Evolutionary conservation across 1,140 invertebrate species (phyloP), one percentile per base, ranked within the genome.

Genomic region (Drosophila tani): DNA sequence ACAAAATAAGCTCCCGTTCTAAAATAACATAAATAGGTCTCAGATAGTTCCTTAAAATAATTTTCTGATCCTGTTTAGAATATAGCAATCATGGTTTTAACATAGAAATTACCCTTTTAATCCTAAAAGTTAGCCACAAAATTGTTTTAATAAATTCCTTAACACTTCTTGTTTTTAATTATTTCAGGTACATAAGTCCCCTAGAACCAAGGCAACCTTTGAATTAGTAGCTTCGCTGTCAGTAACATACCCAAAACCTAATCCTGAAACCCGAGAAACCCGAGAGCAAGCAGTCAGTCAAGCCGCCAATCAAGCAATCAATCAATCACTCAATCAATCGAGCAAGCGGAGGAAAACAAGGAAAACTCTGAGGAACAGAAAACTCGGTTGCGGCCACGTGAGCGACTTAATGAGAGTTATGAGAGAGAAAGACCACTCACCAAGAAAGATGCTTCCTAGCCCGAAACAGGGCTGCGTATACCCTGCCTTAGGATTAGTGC

Each of bases 341-440:
- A 35, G 29, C 29, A 1, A 50, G 41, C 60, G 14, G 19, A 12
- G 56, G 38, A 43, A 40, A 64, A 57, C 66, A 62, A 69, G 56
- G 19, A 51, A 49, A 24, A 47, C 59, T 49, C 47, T 64, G 38
- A 53, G 63, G 17, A 32, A 53, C 55, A 14, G 35, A 38, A 21
- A 67, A 68, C 32, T 38, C 49, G 63, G 63, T 68, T 70, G 53
- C 40, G 40, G 49, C 65, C 67, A 41, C 59, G 58, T 51, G 49
- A 55, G 64, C 64, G 64, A 70, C 67, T 50, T 56, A 56, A 70
- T 70, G 70, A 86, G 77, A 90, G 91, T 92, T 87, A 96, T 97
- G 96, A 95, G 96, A 93, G 96, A 96, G 93, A 97, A 97, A 93
- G 96, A 96, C 93, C 96, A 96, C 70, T 96, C 95, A 83, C 96